Evolutionary conservation across 2,797 vertebrate genomes (phyloP).

Genomic region (Darevskia mixta): DNA sequence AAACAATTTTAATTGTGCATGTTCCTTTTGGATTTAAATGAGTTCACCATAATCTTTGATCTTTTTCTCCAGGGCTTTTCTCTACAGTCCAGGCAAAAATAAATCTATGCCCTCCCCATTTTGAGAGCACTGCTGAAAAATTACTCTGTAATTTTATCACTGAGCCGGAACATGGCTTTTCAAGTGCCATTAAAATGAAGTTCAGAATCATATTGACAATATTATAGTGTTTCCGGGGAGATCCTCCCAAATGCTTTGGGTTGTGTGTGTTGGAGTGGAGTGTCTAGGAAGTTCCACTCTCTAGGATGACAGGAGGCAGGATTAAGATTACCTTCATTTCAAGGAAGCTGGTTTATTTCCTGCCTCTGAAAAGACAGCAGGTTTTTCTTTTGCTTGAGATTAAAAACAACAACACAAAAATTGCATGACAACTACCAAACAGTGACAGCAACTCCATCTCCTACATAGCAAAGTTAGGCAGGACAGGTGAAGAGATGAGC

Average conservation of each 20-base stretch:
- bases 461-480: background rate
- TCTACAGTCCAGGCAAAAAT: constrained; percentile 1
- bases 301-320: background rate
- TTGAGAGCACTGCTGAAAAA: background rate
- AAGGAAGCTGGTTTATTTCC: background rate
- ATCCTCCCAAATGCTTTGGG: background rate
- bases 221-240: background rate
- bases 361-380: background rate
- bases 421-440: background rate
- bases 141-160: background rate
- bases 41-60: constrained; percentile 1
- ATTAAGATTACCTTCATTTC: background rate
- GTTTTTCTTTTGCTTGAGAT: background rate
- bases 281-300: background rate
- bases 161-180: background rate
- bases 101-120: background rate
- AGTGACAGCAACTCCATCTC: background rate
- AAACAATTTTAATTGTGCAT: constrained; percentile 11
- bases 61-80: background rate
- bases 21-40: constrained; percentile 31
- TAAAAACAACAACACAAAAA: background rate
- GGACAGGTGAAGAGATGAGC: background rate
- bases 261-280: too few relatives aligned
- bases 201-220: background rate
- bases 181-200: background rate